Evolutionary conservation across 2,888 invertebrate genomes (phyloP).

Genomic region (Philereme vetulata): DNA sequence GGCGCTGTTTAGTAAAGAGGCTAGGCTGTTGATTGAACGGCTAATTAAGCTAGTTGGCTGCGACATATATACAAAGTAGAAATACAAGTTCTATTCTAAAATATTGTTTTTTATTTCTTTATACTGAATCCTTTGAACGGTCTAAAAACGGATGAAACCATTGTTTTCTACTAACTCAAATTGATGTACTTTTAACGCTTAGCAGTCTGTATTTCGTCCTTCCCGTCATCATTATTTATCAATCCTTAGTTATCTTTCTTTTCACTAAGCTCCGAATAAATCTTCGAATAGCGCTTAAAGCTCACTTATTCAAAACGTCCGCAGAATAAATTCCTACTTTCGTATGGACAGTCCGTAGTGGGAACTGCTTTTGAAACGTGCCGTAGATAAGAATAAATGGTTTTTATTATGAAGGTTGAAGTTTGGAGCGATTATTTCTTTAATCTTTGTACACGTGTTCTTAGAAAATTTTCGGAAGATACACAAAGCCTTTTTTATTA

Average conservation of each 20-base stretch:
- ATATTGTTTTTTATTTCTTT: too few relatives aligned
- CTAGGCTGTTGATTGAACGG: too few relatives aligned
- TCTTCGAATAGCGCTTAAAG: slow-evolving; percentile 31
- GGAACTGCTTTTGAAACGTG: slow-evolving; percentile 32
- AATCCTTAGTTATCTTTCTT: slow-evolving; percentile 27
- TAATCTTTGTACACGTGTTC: neutral
- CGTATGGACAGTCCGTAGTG: slow-evolving; percentile 31
- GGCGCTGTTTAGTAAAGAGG: too few relatives aligned
- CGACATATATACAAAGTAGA: too few relatives aligned
- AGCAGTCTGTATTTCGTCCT: neutral
- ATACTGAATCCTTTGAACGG: too few relatives aligned
- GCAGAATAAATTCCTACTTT: slow-evolving; percentile 33
- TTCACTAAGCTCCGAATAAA: slow-evolving; percentile 29
- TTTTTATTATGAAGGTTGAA: slow-evolving; percentile 14
- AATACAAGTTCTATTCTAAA: too few relatives aligned
- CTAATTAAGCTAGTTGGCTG: too few relatives aligned
- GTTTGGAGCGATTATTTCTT: slow-evolving; percentile 1
- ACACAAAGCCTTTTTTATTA: too few relatives aligned
- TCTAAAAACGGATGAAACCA: too few relatives aligned
- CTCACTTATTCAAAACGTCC: slow-evolving; percentile 32
- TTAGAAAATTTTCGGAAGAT: too few relatives aligned
- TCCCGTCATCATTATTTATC: slow-evolving; percentile 25
- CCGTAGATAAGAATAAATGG: slow-evolving; percentile 32
- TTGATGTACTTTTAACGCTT: too few relatives aligned
- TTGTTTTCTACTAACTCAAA: too few relatives aligned